A percentile compares a stretch with the other conserved stretches of the same genome.
These are phyloP conservation scores for Melieria omissa DNA, from an alignment of 2,888 invertebrate species.

Conservation along the genomic window DNA sequence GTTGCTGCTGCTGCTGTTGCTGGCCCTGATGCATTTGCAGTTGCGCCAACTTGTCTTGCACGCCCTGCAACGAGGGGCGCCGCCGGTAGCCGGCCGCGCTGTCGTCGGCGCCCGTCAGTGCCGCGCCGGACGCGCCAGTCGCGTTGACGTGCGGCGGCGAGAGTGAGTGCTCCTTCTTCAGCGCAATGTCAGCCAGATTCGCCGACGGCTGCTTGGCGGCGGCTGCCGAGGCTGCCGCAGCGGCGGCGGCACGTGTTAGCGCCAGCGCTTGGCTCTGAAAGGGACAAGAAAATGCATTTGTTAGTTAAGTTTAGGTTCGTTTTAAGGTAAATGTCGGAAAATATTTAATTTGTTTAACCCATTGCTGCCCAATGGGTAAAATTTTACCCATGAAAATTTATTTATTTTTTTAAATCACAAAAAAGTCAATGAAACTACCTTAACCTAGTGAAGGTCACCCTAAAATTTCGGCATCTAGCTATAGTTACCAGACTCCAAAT, in stretches of 20 bases:
- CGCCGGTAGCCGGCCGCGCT: conserved; percentile 42
- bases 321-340: too few species aligned
- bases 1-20: conserved; percentile 53
- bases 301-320: too few species aligned
- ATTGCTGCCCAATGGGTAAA: too few species aligned
- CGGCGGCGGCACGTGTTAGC: conserved; percentile 69
- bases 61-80: conserved; percentile 59
- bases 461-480: too few species aligned
- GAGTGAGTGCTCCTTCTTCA: conserved; percentile 62
- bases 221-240: conserved; percentile 54
- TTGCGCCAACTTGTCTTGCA: conserved; percentile 59
- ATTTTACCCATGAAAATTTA: too few species aligned
- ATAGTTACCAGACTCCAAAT: too few species aligned
- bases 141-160: conserved; percentile 54
- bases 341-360: too few species aligned
- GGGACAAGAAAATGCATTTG: conserved; percentile 34
- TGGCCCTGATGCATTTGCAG: conserved; percentile 54
- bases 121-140: neutral
- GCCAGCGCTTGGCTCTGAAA: conserved; percentile 76
- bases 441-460: too few species aligned
- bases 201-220: conserved; percentile 50
- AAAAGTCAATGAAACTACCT: too few species aligned
- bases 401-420: too few species aligned
- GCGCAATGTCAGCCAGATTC: conserved; percentile 57
- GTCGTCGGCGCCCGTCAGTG: neutral